Base-by-base conservation (phyloP, 2,888 invertebrate genomes). In the Blastobasis lacticolella region DNA sequence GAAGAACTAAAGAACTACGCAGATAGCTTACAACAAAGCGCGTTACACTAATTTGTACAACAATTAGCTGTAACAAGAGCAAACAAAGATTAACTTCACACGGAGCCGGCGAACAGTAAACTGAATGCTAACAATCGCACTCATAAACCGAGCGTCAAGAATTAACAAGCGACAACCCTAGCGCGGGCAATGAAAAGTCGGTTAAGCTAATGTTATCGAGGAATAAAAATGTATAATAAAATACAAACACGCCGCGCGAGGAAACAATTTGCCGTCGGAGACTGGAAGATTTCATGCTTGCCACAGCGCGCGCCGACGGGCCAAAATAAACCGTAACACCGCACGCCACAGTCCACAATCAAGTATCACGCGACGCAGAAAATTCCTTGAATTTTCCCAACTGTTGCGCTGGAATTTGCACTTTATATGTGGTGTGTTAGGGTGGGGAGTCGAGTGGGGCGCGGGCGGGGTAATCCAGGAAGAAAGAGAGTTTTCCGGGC, bases 211-310 rank as follows among this genome's bases (percentile, higher is more conserved):
- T 88, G 87, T 88, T 88, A 88, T 88, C 87, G 87, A 81, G 83
- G 79, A 87, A 87, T 88, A 88, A 88, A 88, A 88, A 87, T 86
- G 87, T 88, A 87, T 88, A 87, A 87, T 88, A 88, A 88, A 88
- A 88, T 87, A 87, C 86, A 85, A 87, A 86, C 87, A 86, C 79
- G 83, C 79, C 77, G 81, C 81, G 83, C 79, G 85, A 84, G 88
- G 86, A 87, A 87, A 88, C 86, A 88, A 87, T 87, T 87, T 87
- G 85, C 86, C 85, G 81, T 82, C 76, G 80, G 85, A 86, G 84
- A 83, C 85, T 78, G 82, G 78, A 88, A 88, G 87, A 87, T 86
- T 85, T 86, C 81, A 82, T 76, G 77, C 75, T 73, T 67, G 69
- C 72, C 62, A 73, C 67, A 64, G 63, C 46, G 59, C 37, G 23